Conservation (phyloP, 2,888 invertebrate species). For the Pandemis cinnamomeana region DNA sequence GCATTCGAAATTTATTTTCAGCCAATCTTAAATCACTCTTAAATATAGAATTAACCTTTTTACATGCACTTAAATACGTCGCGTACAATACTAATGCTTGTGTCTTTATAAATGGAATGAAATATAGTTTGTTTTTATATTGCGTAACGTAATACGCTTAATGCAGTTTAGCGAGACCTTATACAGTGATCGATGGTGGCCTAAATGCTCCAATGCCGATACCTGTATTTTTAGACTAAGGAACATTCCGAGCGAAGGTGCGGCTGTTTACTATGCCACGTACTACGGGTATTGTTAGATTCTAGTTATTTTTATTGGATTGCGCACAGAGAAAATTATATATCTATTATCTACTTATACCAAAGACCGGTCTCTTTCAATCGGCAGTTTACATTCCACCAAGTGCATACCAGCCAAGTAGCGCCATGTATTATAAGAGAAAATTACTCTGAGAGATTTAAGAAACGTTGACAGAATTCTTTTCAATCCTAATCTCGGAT, state of each 20-base stretch:
- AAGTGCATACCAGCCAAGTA: background rate
- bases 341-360: background rate
- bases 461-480: too few species aligned
- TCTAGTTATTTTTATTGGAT: slow-evolving; percentile 23
- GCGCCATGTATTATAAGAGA: background rate
- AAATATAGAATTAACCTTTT: too few species aligned
- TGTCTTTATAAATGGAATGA: background rate
- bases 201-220: slow-evolving; percentile 49
- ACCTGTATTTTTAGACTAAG: slow-evolving; percentile 18
- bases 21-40: too few species aligned
- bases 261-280: slow-evolving; percentile 29
- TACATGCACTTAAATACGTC: too few species aligned
- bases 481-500: too few species aligned
- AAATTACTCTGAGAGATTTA: too few species aligned
- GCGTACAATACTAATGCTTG: too few species aligned
- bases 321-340: slow-evolving; percentile 4
- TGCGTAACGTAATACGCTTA: slow-evolving; percentile 20
- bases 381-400: slow-evolving; percentile 14
- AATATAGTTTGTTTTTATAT: slow-evolving; percentile 15
- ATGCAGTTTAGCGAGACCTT: slow-evolving; percentile 42
- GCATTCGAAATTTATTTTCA: too few species aligned
- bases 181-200: slow-evolving; percentile 50
- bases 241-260: slow-evolving; percentile 8
- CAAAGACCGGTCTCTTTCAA: slow-evolving; percentile 6
- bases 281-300: slow-evolving; percentile 24